Evolutionary conservation across 37 sponge, comb jelly and placozoan species (phyloP), one percentile per base, ranked within the genome.

Genomic region (Beroe ovata): DNA sequence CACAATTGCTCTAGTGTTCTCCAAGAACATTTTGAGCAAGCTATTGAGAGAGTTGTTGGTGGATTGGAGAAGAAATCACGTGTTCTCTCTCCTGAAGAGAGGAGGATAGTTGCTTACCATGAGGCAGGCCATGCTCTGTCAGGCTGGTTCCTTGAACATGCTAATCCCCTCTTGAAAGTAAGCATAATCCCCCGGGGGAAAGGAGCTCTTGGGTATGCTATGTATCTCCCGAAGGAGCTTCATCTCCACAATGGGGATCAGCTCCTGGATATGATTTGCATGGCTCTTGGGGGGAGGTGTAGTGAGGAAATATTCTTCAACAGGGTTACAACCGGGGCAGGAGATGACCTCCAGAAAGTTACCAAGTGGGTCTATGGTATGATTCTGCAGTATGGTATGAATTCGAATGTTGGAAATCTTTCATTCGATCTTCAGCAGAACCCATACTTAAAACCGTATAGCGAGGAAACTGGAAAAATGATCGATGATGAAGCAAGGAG

Each of bases 131-230:
- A 97, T 88, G 97, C 97, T 0, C 89, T 97, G 29, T 88, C 95
- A 6, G 97, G 97, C 1, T 97, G 97, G 97, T 97, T 94, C 89
- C 90, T 94, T 22, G 60, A 90, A 71, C 89, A 92, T 90, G 95
- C 95, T 59, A 93, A 95, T 36, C 97, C 97, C 22, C 90, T 97
- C 42, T 92, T 97, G 92, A 97, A 97, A 93, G 96, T 95, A 36
- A 95, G 95, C 28, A 97, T 97, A 23, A 93, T 97, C n/a, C 97
- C 97, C 11, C 84, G 97, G 33, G 97, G 97, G 0, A 97, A 97
- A 60, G 97, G 93, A 0, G 84, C 84, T 0, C 91, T 97, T 37
- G 97, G 97, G 1, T 97, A 97, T 91, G 97, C 97, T 16, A 92
- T 92, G 91, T 95, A 95, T 62, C 94, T 97, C 14, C 97, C 97